Percentiles rank a stretch among this genome's conserved stretches.
Evolutionary conservation across 1,140 invertebrate genomes (phyloP).

Genomic region (Hyphantria cunea): DNA sequence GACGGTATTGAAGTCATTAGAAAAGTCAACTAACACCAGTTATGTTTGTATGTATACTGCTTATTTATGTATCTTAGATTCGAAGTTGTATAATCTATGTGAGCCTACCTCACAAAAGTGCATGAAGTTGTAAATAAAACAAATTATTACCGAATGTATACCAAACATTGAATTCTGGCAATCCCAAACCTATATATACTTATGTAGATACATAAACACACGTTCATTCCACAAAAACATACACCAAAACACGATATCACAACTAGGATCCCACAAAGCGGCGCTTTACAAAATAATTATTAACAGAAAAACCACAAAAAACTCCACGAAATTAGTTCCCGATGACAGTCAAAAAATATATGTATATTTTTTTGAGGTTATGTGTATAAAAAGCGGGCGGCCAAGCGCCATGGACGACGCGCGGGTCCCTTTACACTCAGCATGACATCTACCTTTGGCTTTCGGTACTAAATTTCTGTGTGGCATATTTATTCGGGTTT

Average conservation of each 20-base stretch:
- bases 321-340: slow-evolving; percentile 75
- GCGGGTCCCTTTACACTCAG: slow-evolving; percentile 64
- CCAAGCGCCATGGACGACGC: slow-evolving; percentile 65
- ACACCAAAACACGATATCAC: neutral
- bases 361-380: slow-evolving; percentile 52
- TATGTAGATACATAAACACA: too few species aligned
- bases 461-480: slow-evolving; percentile 69
- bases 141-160: too few species aligned
- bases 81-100: too few species aligned
- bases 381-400: slow-evolving; percentile 47
- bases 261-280: slow-evolving; percentile 30
- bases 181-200: too few species aligned
- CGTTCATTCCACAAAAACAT: too few species aligned
- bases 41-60: too few species aligned
- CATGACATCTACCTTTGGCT: slow-evolving; percentile 48
- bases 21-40: too few species aligned
- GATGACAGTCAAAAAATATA: slow-evolving; percentile 77
- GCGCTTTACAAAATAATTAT: slow-evolving; percentile 63
- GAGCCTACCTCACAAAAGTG: too few species aligned
- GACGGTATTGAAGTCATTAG: too few species aligned
- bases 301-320: slow-evolving; percentile 70
- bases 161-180: too few species aligned
- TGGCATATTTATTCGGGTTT: slow-evolving; percentile 74
- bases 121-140: too few species aligned
- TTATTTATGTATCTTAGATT: too few species aligned